Conservation (phyloP, 2,113 vertebrate species). For the Setophaga coronata region DNA sequence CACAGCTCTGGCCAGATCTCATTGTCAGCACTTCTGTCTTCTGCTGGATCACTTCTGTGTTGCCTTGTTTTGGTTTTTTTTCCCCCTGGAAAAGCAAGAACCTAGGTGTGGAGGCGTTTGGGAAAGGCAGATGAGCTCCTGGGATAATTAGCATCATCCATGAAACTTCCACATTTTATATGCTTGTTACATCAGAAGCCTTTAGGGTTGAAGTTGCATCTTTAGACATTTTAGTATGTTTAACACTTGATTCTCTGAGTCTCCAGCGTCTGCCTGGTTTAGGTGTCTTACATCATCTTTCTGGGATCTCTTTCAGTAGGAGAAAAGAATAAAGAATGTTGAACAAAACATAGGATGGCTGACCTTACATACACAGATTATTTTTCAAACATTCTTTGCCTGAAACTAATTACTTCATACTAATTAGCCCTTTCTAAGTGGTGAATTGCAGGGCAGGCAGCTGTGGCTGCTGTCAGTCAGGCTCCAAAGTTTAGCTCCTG, state of each 20-base stretch:
- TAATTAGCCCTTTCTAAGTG: background rate
- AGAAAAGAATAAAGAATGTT: background rate
- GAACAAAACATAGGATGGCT: background rate
- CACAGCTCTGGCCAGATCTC: background rate
- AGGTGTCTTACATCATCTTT: background rate
- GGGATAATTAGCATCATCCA: background rate
- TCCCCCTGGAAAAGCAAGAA: background rate
- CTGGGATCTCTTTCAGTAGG: background rate
- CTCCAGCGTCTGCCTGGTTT: background rate
- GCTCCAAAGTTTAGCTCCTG: background rate
- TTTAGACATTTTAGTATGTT: background rate
- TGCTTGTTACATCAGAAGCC: background rate
- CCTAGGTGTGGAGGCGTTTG: background rate
- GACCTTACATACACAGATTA: background rate
- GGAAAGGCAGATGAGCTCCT: background rate
- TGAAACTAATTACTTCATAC: constrained; percentile 6
- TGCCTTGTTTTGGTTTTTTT: background rate
- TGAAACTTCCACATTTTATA: background rate
- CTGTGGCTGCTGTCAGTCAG: constrained; percentile 26
- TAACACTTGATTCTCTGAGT: background rate
- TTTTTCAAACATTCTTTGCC: constrained; percentile 23
- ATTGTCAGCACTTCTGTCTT: background rate
- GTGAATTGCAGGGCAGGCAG: background rate
- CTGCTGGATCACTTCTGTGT: background rate
- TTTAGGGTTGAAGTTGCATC: background rate